A percentile compares a stretch with the other conserved stretches of the same genome.
phyloP scores from a whole-genome alignment of 2,113 vertebrate genomes.

The Acinonyx jubatus region DNA sequence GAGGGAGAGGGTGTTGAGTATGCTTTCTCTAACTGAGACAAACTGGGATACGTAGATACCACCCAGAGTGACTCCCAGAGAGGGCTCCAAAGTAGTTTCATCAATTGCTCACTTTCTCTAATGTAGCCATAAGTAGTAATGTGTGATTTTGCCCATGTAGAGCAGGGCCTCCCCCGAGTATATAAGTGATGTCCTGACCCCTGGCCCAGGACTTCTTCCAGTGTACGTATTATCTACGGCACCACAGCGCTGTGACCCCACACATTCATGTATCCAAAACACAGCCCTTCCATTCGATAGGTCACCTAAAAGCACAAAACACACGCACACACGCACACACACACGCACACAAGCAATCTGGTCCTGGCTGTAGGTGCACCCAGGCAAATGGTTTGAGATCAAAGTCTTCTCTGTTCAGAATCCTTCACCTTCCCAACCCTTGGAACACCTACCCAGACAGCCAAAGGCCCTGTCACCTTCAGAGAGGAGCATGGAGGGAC shows the following conservation, averaged over 20 bases:
- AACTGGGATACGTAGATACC: neutral
- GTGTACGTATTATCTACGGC: too few species aligned
- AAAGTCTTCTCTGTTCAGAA: neutral
- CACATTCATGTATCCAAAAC: neutral
- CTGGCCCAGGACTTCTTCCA: neutral
- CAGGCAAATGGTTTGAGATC: neutral
- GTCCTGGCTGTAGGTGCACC: neutral
- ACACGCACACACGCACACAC: neutral
- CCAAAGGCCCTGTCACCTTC: neutral
- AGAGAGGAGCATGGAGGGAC: neutral
- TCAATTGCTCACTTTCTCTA: neutral
- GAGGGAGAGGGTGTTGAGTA: neutral
- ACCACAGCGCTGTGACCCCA: neutral
- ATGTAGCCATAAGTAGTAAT: neutral
- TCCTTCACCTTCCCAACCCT: neutral
- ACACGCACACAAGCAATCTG: neutral
- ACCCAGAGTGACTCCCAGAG: neutral
- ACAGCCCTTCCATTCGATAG: neutral
- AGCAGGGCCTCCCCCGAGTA: fast-evolving
- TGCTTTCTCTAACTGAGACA: neutral
- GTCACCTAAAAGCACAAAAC: neutral
- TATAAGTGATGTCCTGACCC: neutral
- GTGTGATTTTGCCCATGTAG: too few species aligned
- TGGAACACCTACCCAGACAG: neutral
- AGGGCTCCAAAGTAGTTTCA: neutral